phyloP scores from a whole-genome alignment of 2,797 vertebrate genomes.

The Rhyacichthys aspro region DNA sequence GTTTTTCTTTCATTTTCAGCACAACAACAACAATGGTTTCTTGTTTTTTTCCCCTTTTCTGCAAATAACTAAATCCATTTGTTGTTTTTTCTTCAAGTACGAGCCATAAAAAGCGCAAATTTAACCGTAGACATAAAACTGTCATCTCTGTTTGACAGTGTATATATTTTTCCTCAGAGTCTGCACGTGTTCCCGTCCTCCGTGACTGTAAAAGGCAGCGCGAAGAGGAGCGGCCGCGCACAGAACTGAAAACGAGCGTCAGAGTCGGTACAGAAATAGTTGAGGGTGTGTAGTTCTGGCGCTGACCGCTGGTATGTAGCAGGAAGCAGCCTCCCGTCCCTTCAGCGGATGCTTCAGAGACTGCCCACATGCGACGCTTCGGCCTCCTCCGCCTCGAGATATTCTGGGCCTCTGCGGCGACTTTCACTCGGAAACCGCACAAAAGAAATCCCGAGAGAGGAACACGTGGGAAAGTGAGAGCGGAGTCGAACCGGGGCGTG shows the following conservation, averaged over 20 bases:
- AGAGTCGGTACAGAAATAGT: slow-evolving; percentile 74
- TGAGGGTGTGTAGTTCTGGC: slow-evolving; percentile 80
- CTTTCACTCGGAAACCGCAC: slow-evolving; percentile 70
- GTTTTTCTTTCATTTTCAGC: too few species aligned
- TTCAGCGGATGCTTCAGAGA: slow-evolving; percentile 67
- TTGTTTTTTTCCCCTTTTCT: too few species aligned
- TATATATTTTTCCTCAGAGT: slow-evolving; percentile 11
- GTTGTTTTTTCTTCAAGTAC: too few species aligned
- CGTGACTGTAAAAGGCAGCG: not conserved
- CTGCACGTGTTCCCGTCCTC: not conserved
- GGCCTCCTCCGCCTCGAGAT: slow-evolving; percentile 74
- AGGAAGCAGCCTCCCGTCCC: slow-evolving; percentile 79
- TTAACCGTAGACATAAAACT: not conserved
- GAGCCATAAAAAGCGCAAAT: too few species aligned
- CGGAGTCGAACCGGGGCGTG: slow-evolving; percentile 23
- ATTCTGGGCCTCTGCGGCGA: slow-evolving; percentile 72
- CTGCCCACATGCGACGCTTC: slow-evolving; percentile 74
- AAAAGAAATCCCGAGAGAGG: slow-evolving; percentile 51
- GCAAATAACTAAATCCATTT: too few species aligned
- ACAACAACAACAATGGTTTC: too few species aligned
- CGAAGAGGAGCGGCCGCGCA: slow-evolving; percentile 6
- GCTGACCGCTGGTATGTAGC: slow-evolving; percentile 83
- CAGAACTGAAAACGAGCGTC: slow-evolving; percentile 26
- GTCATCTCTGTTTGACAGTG: slow-evolving; percentile 1
- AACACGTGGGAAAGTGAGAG: slow-evolving; percentile 53